Evolutionary conservation across 2,888 invertebrate species (phyloP), one percentile per base, ranked within the genome.

Genomic region (Pseudococcus viburni): DNA sequence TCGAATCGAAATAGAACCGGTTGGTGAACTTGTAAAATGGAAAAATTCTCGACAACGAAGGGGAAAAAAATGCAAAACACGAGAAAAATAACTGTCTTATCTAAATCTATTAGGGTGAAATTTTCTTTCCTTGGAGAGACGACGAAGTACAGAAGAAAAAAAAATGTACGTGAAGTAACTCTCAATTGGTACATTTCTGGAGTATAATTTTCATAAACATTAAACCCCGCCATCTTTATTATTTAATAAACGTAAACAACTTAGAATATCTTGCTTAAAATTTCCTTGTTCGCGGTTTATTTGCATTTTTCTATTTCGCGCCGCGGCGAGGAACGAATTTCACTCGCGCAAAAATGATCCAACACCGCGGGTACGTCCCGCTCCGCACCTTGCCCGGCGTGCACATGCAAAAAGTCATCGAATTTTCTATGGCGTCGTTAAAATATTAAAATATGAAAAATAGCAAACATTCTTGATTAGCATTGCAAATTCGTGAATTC

Each of bases 371-470:
- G 59, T 15, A 55, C 8, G 4, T 8, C n/a, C n/a, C 55, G 1
- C 5, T 6, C n/a, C 55, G n/a, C n/a, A 4, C 73, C 15, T 0
- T 5, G 2, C 15, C 55, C 19, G 33, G 26, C 33, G 73, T 73
- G 33, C 73, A 73, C 73, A 73, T 73, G 73, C 73, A 46, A 83
- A 83, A 46, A 83, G 39, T 83, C 80, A 83, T 83, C 80, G 46
- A 83, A 46, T 46, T 83, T 83, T 46, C 80, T 83, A 42, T 11
- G 46, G 12, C 80, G 80, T 83, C 46, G 80, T 83, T 83, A 46
- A 83, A 83, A 83, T 83, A 83, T 83, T 46, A 83, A 83, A 83
- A 83, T 83, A 83, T 46, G 80, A 83, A 83, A 83, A 83, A 83
- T 46, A 83, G 42, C 46, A 83, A 77, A 83, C 80, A 46, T 83